These are phyloP conservation scores for Sminthurides bifidus DNA, from an alignment of 1,140 invertebrate genomes.

Conservation along the genomic window DNA sequence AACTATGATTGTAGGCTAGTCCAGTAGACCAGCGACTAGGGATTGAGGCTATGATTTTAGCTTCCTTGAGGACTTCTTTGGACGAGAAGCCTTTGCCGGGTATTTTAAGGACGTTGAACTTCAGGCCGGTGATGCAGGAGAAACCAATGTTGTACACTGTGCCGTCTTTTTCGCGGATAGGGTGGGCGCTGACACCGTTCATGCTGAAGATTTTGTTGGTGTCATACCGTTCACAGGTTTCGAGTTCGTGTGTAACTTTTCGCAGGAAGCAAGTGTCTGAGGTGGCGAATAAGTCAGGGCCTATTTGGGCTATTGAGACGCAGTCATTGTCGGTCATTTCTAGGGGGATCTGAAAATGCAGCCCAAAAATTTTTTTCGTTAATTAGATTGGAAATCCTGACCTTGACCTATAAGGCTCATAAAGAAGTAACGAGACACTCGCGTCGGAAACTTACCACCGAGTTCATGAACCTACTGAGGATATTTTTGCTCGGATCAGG, in stretches of 20 bases:
- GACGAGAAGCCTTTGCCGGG: constrained; percentile 11
- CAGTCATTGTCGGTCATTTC: constrained; percentile 39
- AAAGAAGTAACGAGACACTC: too few relatives aligned
- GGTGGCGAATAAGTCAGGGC: constrained; percentile 12
- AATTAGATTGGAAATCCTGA: background rate
- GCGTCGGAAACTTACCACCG: constrained; percentile 30
- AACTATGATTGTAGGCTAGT: constrained; percentile 43
- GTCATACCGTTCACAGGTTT: constrained; percentile 33
- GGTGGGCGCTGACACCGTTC: constrained; percentile 37
- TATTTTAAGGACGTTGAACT: constrained; percentile 34
- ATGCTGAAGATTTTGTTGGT: constrained; percentile 31
- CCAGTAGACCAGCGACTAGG: constrained; percentile 36
- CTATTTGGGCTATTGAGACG: constrained; percentile 37
- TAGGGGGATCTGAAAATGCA: constrained; percentile 11
- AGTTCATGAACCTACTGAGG: constrained; percentile 35
- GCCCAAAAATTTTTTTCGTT: background rate
- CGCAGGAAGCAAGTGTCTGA: constrained; percentile 15
- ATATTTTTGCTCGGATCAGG: constrained; percentile 38
- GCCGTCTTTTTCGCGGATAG: constrained; percentile 22
- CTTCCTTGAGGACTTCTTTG: constrained; percentile 30
- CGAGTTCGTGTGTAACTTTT: constrained; percentile 16
- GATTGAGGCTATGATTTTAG: constrained; percentile 34
- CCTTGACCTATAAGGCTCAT: background rate
- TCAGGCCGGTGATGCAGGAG: constrained; percentile 26
- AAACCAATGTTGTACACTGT: constrained; percentile 23